Evolutionary conservation across 2,888 invertebrate species (phyloP).

Genomic region (Uloborus plumipes): DNA sequence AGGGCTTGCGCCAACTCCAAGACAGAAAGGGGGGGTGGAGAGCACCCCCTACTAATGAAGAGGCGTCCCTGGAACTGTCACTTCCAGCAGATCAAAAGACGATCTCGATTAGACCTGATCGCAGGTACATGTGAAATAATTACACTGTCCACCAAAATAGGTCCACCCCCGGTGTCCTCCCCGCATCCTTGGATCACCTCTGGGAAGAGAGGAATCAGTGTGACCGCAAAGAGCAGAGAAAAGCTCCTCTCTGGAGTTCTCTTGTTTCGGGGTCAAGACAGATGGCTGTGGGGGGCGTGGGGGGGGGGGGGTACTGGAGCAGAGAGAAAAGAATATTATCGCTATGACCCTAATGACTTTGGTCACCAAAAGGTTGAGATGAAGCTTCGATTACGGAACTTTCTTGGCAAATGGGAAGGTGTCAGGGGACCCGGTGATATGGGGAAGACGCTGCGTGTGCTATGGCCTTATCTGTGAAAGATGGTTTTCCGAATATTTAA

Average conservation of each 20-base stretch:
- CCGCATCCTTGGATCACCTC: too few relatives aligned
- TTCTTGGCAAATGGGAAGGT: slow-evolving; percentile 18
- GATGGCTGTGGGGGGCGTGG: slow-evolving; percentile 11
- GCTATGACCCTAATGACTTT: slow-evolving; percentile 60
- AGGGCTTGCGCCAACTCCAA: slow-evolving; percentile 50
- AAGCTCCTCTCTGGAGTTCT: too few relatives aligned
- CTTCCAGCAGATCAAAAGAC: slow-evolving; percentile 33
- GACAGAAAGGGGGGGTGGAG: background rate
- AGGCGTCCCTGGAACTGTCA: slow-evolving; percentile 52
- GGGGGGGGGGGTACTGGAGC: slow-evolving; percentile 11
- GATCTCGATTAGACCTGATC: slow-evolving; percentile 50
- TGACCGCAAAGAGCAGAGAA: slow-evolving; percentile 47
- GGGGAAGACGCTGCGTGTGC: too few relatives aligned
- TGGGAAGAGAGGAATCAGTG: too few relatives aligned
- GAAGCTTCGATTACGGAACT: slow-evolving; percentile 31
- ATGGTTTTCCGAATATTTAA: too few relatives aligned
- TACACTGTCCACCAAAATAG: slow-evolving; percentile 60
- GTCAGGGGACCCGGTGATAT: slow-evolving; percentile 19
- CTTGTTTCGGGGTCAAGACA: slow-evolving; percentile 39
- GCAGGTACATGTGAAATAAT: slow-evolving; percentile 60
- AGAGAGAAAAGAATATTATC: slow-evolving; percentile 56
- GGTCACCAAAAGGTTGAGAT: slow-evolving; percentile 53
- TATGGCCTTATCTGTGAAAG: too few relatives aligned
- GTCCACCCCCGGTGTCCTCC: too few relatives aligned
- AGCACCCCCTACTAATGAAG: slow-evolving; percentile 49